These are phyloP conservation scores for Helleia helle DNA, from an alignment of 2,888 invertebrate species.

Conservation along the genomic window DNA sequence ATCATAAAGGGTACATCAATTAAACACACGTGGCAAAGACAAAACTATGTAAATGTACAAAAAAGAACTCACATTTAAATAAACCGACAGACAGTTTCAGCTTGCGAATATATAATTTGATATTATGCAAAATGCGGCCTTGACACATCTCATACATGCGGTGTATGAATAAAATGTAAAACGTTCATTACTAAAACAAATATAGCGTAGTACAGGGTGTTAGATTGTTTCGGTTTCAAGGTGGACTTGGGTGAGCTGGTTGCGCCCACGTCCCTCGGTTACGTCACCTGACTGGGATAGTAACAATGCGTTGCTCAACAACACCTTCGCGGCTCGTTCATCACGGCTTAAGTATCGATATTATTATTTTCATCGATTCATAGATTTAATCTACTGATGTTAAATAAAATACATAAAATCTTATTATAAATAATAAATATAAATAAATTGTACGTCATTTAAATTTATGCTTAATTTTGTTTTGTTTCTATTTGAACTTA, in stretches of 20 bases:
- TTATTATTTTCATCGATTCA: no score
- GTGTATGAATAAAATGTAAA: constrained; percentile 73
- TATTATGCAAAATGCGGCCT: constrained; percentile 71
- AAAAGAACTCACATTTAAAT: constrained; percentile 65
- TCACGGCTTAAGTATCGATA: no score
- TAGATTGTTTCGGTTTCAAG: constrained; percentile 34
- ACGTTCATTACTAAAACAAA: constrained; percentile 75
- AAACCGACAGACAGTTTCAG: constrained; percentile 66
- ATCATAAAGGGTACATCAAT: no score
- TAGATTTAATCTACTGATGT: no score
- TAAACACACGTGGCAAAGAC: no score
- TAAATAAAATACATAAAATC: no score
- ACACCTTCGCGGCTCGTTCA: no score
- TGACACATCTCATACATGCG: constrained; percentile 73
- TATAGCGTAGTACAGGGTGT: constrained; percentile 65
- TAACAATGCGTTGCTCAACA: constrained; percentile 37
- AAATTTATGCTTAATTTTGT: no score
- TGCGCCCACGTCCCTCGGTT: constrained; percentile 54
- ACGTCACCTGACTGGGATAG: constrained; percentile 37
- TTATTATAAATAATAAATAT: no score
- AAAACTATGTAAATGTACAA: no score
- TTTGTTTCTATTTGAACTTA: no score
- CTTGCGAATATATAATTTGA: constrained; percentile 71
- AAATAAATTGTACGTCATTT: no score
- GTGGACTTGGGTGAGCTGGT: constrained; percentile 47